Evolutionary conservation across 2,113 vertebrate genomes (phyloP), one percentile per base, ranked within the genome.

Genomic region (Alaudala cheleensis): DNA sequence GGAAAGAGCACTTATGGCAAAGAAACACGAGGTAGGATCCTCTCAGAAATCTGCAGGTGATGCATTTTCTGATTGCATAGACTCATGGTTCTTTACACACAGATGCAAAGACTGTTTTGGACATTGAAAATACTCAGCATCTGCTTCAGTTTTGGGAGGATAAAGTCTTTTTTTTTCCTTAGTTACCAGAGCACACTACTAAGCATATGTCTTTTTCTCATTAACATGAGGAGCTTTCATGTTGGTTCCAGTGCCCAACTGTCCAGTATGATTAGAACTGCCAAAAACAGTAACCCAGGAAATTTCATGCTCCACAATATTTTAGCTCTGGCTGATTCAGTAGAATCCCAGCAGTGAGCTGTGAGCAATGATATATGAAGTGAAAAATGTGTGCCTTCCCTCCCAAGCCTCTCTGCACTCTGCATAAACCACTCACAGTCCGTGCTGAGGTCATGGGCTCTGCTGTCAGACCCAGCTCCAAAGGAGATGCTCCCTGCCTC

Each of bases 261-360:
- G 93, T 90, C 92, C 93, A 6, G 65, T 16, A 47, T 47, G 60
- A 91, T 86, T 66, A 45, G 34, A 91, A 78, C 74, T 83, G 94
- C 94, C 95, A 96, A 85, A 86, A 94, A 31, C 60, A 90, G 95
- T 93, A 96, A 93, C 79, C 56, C 93, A 88, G 82, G 94, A 95
- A 92, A 97, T 95, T 82, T 88, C 92, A 93, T 94, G 93, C 88
- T 95, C 92, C 88, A 97, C 79, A 92, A 94, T 91, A 95, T 66
- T 94, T 93, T 90, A 94, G 86, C 56, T 66, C 76, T 81, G 79
- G 53, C 77, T 93, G 83, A 42, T 69, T 95, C 20, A 10, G 56
- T 95, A 77, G 90, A 96, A 96, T 93, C 94, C 82, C 94, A 96
- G 67, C 92, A 96, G 92, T 71, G 64, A 95, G 89, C 70, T 95